Conservation (phyloP, 2,113 vertebrate species). For the Amphilophus citrinellus region DNA sequence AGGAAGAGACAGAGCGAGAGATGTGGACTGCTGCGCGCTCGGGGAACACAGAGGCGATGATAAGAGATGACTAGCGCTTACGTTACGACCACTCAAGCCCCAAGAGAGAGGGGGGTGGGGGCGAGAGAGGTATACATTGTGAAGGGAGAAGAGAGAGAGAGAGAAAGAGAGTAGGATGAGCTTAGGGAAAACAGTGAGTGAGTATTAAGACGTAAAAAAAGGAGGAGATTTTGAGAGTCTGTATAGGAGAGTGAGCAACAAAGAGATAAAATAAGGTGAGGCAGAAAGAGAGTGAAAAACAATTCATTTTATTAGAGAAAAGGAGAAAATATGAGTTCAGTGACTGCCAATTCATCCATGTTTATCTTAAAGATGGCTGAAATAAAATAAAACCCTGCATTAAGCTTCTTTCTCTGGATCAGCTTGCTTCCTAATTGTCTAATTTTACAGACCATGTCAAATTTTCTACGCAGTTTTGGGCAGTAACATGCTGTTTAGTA, state of each 20-base stretch:
- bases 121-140: slow-evolving; percentile 19
- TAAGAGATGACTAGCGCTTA: slow-evolving; percentile 75
- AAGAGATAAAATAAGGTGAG: neutral
- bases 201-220: neutral
- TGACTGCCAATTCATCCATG: neutral
- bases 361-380: neutral
- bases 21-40: slow-evolving; percentile 59
- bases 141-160: neutral
- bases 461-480: neutral
- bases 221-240: neutral
- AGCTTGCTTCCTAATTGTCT: neutral
- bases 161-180: slow-evolving; percentile 12
- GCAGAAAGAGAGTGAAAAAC: neutral
- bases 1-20: slow-evolving; percentile 50
- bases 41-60: slow-evolving; percentile 66
- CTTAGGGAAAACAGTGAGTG: slow-evolving; percentile 24
- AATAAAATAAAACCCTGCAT: neutral
- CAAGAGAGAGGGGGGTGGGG: slow-evolving; percentile 39
- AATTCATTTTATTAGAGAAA: neutral
- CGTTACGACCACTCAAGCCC: slow-evolving; percentile 65
- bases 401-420: neutral
- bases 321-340: neutral
- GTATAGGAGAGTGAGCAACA: slow-evolving; percentile 9
- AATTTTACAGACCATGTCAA: neutral
- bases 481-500: neutral